Percentiles rank a stretch among this genome's conserved stretches.
Conservation (phyloP, 2,797 vertebrate species). For the Lutjanus argentimaculatus region DNA sequence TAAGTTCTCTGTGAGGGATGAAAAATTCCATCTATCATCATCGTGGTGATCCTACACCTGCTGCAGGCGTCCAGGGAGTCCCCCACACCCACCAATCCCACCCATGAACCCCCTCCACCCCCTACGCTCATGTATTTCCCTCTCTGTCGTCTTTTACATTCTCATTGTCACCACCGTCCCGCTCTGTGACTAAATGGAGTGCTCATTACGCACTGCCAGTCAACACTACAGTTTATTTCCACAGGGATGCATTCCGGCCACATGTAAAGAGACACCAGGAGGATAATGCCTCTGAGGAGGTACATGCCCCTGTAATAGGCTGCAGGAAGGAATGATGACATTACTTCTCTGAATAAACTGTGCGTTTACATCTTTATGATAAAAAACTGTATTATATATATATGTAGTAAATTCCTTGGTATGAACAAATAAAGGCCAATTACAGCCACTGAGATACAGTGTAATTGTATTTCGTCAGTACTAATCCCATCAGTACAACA, state of each 20-base stretch:
- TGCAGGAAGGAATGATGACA: constrained; percentile 7
- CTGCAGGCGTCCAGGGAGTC: constrained; percentile 59
- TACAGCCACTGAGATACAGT: neutral
- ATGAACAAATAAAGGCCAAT: neutral
- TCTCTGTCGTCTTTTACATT: constrained; percentile 13
- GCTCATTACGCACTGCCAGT: constrained; percentile 49
- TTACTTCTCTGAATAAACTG: neutral
- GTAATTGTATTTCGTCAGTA: neutral
- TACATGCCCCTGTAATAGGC: neutral
- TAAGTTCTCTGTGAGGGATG: too few relatives aligned
- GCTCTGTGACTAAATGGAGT: constrained; percentile 36
- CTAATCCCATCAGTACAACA: neutral
- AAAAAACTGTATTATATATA: too few relatives aligned
- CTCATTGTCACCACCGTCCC: constrained; percentile 14
- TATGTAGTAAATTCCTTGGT: neutral
- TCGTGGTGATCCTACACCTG: too few relatives aligned
- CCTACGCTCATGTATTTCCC: constrained; percentile 5
- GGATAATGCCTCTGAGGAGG: neutral
- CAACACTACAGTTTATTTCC: constrained; percentile 32
- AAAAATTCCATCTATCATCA: too few relatives aligned
- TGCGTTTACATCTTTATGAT: neutral
- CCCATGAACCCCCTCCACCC: neutral
- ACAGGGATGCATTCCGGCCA: constrained; percentile 19
- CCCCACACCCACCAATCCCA: constrained; percentile 36
- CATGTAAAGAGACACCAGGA: neutral